Conservation (phyloP, 2,113 vertebrate genomes). For the Microcebus jonahi region DNA sequence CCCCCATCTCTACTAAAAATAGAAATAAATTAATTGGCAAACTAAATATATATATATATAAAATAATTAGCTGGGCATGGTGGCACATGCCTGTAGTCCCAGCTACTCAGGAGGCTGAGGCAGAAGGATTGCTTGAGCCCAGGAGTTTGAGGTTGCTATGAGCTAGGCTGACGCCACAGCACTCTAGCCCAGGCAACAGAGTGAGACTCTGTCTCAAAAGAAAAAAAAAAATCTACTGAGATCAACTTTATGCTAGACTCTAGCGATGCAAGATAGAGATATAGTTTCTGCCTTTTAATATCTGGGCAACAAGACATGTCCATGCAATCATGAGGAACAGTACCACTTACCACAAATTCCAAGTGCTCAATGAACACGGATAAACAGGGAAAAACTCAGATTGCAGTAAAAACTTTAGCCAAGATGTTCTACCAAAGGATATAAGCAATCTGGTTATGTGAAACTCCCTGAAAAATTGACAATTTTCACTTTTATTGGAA, state of each 20-base stretch:
- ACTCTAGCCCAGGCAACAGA: too few species aligned
- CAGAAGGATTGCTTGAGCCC: too few species aligned
- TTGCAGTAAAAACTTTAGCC: conserved; percentile 22
- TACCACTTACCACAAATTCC: neutral
- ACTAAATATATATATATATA: too few species aligned
- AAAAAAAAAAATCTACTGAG: neutral
- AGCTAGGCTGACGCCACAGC: too few species aligned
- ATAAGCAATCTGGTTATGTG: conserved; percentile 29
- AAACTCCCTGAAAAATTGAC: conserved; percentile 12
- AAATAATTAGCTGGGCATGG: too few species aligned
- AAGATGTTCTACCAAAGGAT: conserved; percentile 20
- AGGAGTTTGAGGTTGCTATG: too few species aligned
- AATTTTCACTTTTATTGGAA: conserved; percentile 30
- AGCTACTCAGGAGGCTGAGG: too few species aligned
- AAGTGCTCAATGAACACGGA: neutral
- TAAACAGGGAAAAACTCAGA: neutral
- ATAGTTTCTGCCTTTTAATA: neutral
- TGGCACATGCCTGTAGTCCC: too few species aligned
- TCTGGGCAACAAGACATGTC: neutral
- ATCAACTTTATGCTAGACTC: conserved; percentile 24
- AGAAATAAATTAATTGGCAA: too few species aligned
- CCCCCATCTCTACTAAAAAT: too few species aligned
- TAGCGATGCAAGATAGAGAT: neutral
- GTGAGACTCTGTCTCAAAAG: too few species aligned
- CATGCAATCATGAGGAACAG: neutral